phyloP scores from a whole-genome alignment of 2,113 vertebrate species.

The Tetrax tetrax region DNA sequence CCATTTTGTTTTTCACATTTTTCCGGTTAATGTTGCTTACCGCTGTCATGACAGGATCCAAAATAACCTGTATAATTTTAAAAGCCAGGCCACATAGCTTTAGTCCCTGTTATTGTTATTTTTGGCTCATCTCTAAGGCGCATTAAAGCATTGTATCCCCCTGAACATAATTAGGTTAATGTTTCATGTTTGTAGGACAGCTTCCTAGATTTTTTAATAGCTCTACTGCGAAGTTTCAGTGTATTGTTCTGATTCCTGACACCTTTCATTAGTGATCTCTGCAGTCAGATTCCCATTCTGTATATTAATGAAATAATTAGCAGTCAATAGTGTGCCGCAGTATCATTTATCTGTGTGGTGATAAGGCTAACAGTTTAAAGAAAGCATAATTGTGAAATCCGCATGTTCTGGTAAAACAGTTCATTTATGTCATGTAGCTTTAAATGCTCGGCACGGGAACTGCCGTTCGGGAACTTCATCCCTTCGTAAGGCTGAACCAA shows the following conservation, averaged over 20 bases:
- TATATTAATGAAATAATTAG: not conserved
- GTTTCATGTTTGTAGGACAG: constrained; percentile 33
- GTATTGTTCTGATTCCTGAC: constrained; percentile 14
- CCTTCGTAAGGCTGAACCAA: not conserved
- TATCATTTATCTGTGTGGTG: not conserved
- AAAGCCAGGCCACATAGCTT: not conserved
- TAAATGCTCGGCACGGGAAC: not conserved
- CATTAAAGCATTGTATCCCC: not conserved
- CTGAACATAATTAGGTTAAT: constrained; percentile 35
- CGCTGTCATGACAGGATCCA: not conserved
- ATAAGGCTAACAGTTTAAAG: not conserved
- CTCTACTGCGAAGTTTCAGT: not conserved
- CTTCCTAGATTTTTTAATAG: not conserved
- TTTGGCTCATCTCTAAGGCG: constrained; percentile 13
- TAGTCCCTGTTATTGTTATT: constrained; percentile 13
- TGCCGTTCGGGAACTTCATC: not conserved
- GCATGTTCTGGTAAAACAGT: not conserved
- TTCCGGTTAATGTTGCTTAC: not conserved
- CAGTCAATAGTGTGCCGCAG: not conserved
- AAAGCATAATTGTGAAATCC: not conserved
- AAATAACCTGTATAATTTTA: not conserved
- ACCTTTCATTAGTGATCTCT: constrained; percentile 16
- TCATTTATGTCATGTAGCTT: constrained; percentile 5
- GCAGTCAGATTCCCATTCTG: not conserved
- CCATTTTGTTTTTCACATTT: not conserved